Conservation (phyloP, 2,113 vertebrate species). For the Leucoraja erinaceus region DNA sequence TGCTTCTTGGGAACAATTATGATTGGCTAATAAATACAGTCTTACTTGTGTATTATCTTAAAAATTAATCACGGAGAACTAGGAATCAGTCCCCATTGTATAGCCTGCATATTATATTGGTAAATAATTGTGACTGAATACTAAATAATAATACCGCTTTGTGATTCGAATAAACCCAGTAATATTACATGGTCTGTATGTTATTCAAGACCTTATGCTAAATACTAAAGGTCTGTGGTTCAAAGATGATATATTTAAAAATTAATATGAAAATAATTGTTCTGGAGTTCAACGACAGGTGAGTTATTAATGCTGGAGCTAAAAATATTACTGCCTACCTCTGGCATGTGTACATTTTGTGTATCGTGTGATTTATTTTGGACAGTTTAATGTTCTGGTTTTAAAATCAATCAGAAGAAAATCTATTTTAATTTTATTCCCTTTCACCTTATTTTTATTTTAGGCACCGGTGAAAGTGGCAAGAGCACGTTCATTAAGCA, state of each 20-base stretch:
- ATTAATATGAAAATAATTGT: not conserved
- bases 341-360: not conserved
- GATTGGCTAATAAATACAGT: too few relatives aligned
- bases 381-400: not conserved
- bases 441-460: constrained; percentile 39
- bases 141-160: not conserved
- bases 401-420: not conserved
- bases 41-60: too few relatives aligned
- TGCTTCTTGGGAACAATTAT: too few relatives aligned
- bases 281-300: not conserved
- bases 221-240: not conserved
- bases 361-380: not conserved
- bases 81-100: too few relatives aligned
- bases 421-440: not conserved
- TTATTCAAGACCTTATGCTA: not conserved
- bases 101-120: too few relatives aligned
- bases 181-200: not conserved
- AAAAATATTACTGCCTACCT: not conserved
- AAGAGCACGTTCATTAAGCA: constrained; percentile 89
- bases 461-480: constrained; percentile 82
- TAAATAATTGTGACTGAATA: not conserved
- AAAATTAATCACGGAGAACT: too few relatives aligned
- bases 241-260: too few relatives aligned
- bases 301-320: not conserved
- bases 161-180: not conserved